Evolutionary conservation across 2,113 vertebrate genomes (phyloP).

Genomic region (Pelusios castaneus): DNA sequence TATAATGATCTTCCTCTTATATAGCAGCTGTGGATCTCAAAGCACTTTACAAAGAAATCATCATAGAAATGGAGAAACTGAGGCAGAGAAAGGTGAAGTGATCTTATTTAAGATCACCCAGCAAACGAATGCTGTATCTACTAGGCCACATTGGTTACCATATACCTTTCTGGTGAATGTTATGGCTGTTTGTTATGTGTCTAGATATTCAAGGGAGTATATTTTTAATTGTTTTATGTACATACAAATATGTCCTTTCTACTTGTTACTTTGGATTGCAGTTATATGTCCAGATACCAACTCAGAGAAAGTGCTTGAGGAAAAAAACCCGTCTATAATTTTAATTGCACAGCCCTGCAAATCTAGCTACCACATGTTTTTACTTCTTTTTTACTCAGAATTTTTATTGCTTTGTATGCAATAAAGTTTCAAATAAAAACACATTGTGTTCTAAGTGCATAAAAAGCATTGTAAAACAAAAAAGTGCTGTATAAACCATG

Average conservation of each 20-base stretch:
- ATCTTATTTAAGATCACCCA: not conserved
- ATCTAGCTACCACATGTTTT: not conserved
- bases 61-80: not conserved
- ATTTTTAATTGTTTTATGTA: not conserved
- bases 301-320: not conserved
- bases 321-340: not conserved
- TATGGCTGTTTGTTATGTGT: not conserved
- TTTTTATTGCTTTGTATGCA: not conserved
- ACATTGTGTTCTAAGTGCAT: not conserved
- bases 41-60: not conserved
- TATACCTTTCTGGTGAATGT: not conserved
- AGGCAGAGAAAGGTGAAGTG: not conserved
- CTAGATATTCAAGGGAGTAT: not conserved
- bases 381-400: not conserved
- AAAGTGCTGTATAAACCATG: not conserved
- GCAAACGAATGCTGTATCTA: not conserved
- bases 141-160: not conserved
- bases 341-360: not conserved
- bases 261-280: not conserved
- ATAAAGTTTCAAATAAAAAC: not conserved
- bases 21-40: accelerated
- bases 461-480: not conserved
- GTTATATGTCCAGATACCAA: not conserved
- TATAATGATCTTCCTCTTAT: not conserved
- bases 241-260: not conserved